Base-by-base conservation (phyloP, 2,113 vertebrate genomes). In the Puma concolor region DNA sequence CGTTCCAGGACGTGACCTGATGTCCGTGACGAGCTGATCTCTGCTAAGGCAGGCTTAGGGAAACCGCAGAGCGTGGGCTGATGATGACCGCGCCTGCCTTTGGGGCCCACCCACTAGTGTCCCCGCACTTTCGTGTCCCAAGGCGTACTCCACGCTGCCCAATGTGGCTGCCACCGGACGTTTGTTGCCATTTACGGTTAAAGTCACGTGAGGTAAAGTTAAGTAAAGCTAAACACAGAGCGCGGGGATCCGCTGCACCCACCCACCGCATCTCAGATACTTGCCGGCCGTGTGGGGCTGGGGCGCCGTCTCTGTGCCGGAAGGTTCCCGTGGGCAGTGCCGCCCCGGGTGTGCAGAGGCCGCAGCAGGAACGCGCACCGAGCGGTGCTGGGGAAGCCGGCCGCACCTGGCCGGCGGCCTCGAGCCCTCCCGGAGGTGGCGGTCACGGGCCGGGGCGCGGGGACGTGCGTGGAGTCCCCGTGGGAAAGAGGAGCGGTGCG, bases 231-330 rank as follows among this genome's bases (percentile, higher is more conserved):
- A 27, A 48, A 50, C 36, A 11, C 14, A 8, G 44, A 44, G 44
- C n/a, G 15, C 8, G 27, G 48, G 17, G 1, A 5, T 48, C 60
- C 31, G 1, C 4, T 0, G 4, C 10, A 1, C 21, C 29, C 11
- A 41, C 44, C 44, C 44, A 3, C 69, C 60, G 36, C 25, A 2
- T 57, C 57, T 84, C n/a, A 41, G 27, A 9, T 17, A 3, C 44
- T 17, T 50, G 41, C 44, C 0, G 8, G 72, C 63, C 8, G 0
- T 7, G 23, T 52, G 48, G 36, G 21, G 11, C 84, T 60, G n/a
- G 76, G 5, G 6, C 0, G 23, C 67, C 36, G 1, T 36, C 5
- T 16, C 48, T 5, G 0, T 36, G 44, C 1, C 0, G 0, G 86
- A 2, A 25, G 48, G 13, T 57, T n/a, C 36, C 50, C 4, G 23